Evolutionary conservation across 2,797 vertebrate species (phyloP).

Genomic region (Hyperoplus immaculatus): DNA sequence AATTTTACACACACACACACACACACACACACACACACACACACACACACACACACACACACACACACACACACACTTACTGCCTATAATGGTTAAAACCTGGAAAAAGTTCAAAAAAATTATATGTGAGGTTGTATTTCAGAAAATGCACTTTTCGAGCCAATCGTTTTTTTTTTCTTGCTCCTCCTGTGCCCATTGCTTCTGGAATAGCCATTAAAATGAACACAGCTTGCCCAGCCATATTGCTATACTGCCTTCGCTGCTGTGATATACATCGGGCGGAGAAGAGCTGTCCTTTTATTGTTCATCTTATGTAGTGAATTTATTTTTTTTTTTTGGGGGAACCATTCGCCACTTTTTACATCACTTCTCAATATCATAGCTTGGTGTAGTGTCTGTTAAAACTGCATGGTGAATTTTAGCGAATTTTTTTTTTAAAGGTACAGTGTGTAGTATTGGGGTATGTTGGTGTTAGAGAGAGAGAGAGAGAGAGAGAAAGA

Average conservation of each 20-base stretch:
- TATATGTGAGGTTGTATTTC: conserved; percentile 36
- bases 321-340: conserved; percentile 18
- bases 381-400: not conserved
- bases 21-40: too few species aligned
- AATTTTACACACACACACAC: conserved; percentile 41
- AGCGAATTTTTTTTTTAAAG: not conserved
- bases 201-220: conserved; percentile 64
- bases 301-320: conserved; percentile 51
- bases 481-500: too few species aligned
- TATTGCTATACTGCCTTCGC: conserved; percentile 48
- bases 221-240: conserved; percentile 64
- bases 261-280: conserved; percentile 62
- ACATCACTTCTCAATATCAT: not conserved
- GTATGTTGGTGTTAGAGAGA: too few species aligned
- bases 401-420: not conserved
- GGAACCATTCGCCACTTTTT: not conserved
- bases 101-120: not conserved
- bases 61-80: too few species aligned
- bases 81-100: conserved; percentile 50
- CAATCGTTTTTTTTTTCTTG: too few species aligned
- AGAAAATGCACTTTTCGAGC: conserved; percentile 44
- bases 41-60: too few species aligned
- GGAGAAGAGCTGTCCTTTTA: conserved; percentile 36
- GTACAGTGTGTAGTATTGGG: not conserved
- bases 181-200: conserved; percentile 63